A percentile compares a stretch with the other conserved stretches of the same genome.
Conservation (phyloP, 2,797 vertebrate species). For the Gouania willdenowi region DNA sequence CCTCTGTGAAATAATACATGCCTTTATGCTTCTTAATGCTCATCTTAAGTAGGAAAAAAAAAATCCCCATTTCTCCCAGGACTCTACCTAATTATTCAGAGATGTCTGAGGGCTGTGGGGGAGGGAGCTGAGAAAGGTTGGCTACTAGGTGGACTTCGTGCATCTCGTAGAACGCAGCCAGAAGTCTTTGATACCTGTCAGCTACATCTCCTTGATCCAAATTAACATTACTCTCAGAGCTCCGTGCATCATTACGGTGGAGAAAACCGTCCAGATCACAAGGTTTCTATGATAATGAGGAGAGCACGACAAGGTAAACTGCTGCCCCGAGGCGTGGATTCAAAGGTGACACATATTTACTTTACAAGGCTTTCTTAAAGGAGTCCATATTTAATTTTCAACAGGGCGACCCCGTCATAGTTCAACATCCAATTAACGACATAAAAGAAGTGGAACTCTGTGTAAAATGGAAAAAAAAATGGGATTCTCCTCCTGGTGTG, state of each 20-base stretch:
- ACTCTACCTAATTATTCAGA: conserved; percentile 63
- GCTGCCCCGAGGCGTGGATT: conserved; percentile 24
- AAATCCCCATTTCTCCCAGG: conserved; percentile 36
- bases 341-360: conserved; percentile 44
- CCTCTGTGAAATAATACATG: conserved; percentile 22
- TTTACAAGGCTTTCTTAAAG: conserved; percentile 17
- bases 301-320: conserved; percentile 46
- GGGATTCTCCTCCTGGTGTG: neutral
- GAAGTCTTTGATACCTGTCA: conserved; percentile 59
- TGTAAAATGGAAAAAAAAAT: conserved; percentile 30
- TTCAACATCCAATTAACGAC: conserved; percentile 64
- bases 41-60: conserved; percentile 15
- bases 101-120: conserved; percentile 45
- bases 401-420: conserved; percentile 33
- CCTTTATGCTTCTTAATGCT: conserved; percentile 17
- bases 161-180: conserved; percentile 39
- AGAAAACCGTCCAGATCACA: conserved; percentile 51
- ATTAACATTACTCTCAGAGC: conserved; percentile 53
- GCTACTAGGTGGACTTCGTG: conserved; percentile 40
- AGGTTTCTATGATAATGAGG: conserved; percentile 68
- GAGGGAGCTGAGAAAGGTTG: conserved; percentile 29
- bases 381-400: conserved; percentile 35
- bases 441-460: conserved; percentile 32
- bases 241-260: conserved; percentile 49
- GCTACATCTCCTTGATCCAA: conserved; percentile 38